A percentile compares a stretch with the other conserved stretches of the same genome.
phyloP scores from a whole-genome alignment of 2,797 vertebrate species.

The Holocentrus rufus region DNA sequence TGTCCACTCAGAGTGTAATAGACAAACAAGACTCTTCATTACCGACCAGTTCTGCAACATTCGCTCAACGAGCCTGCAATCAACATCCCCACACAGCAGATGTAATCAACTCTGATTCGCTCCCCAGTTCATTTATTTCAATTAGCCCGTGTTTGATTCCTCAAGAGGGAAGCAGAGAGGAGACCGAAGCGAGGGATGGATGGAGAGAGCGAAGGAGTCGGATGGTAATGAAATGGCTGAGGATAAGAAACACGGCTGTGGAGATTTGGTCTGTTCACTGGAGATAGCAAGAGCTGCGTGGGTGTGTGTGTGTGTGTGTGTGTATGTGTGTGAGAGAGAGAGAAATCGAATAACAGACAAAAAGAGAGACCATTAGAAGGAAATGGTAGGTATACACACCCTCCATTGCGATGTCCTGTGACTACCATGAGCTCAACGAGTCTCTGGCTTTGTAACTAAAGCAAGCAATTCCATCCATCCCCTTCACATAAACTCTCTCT shows the following conservation, averaged over 20 bases:
- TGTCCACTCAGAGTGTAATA: conserved; percentile 56
- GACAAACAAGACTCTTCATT: conserved; percentile 68
- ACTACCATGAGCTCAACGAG: conserved; percentile 9
- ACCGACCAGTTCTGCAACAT: conserved; percentile 54
- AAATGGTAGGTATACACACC: conserved; percentile 4
- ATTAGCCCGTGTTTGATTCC: conserved; percentile 76
- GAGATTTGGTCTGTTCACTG: conserved; percentile 52
- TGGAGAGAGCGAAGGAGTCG: conserved; percentile 32
- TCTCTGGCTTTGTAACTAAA: conserved; percentile 1
- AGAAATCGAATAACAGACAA: too few species aligned
- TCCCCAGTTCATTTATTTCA: conserved; percentile 80
- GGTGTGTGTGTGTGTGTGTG: conserved; percentile 9
- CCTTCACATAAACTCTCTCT: background rate
- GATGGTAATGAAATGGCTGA: conserved; percentile 58
- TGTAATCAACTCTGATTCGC: conserved; percentile 76
- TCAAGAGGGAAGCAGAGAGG: conserved; percentile 57
- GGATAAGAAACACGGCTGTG: conserved; percentile 48
- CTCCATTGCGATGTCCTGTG: background rate
- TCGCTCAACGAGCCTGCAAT: conserved; percentile 68
- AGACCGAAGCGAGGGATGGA: conserved; percentile 41
- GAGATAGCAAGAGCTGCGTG: conserved; percentile 34
- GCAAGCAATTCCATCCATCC: background rate
- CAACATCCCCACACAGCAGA: conserved; percentile 68
- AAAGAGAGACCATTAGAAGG: background rate
- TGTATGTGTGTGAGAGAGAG: background rate